Evolutionary conservation across 1,140 invertebrate species (phyloP).

Genomic region (Nebria ingens): DNA sequence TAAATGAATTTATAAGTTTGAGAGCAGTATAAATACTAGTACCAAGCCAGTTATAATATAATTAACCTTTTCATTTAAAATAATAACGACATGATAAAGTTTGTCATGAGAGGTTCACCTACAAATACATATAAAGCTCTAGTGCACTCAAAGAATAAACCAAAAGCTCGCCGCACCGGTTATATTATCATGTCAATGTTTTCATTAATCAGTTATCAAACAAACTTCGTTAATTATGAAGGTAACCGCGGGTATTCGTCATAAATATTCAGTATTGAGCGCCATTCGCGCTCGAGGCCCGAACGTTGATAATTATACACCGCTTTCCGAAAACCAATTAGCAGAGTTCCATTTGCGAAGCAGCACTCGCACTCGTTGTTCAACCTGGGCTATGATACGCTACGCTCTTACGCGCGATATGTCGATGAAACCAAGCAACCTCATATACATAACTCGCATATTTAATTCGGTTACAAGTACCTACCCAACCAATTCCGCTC

Average conservation of each 20-base stretch:
- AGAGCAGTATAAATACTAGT: too few relatives aligned
- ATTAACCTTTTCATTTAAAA: too few relatives aligned
- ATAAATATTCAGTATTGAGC: slow-evolving; percentile 6
- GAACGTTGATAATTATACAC: slow-evolving; percentile 1
- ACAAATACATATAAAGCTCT: too few relatives aligned
- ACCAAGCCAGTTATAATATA: too few relatives aligned
- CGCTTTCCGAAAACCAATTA: slow-evolving; percentile 3
- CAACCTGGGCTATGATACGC: not conserved
- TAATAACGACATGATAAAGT: too few relatives aligned
- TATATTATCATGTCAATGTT: slow-evolving; percentile 2
- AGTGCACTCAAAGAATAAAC: not conserved
- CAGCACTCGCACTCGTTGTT: not conserved
- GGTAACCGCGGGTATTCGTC: not conserved
- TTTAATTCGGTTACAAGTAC: too few relatives aligned
- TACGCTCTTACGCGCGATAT: too few relatives aligned
- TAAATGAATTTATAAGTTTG: too few relatives aligned
- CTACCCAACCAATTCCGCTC: too few relatives aligned
- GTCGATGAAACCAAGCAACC: too few relatives aligned
- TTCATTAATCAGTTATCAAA: slow-evolving; percentile 9
- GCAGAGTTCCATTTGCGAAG: not conserved
- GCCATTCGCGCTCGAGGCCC: not conserved
- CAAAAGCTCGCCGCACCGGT: not conserved
- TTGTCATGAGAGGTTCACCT: too few relatives aligned
- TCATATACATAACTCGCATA: too few relatives aligned
- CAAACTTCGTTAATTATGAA: slow-evolving; percentile 5